Base-by-base conservation (phyloP, 2,888 invertebrate species). In the Helicoverpa assulta region DNA sequence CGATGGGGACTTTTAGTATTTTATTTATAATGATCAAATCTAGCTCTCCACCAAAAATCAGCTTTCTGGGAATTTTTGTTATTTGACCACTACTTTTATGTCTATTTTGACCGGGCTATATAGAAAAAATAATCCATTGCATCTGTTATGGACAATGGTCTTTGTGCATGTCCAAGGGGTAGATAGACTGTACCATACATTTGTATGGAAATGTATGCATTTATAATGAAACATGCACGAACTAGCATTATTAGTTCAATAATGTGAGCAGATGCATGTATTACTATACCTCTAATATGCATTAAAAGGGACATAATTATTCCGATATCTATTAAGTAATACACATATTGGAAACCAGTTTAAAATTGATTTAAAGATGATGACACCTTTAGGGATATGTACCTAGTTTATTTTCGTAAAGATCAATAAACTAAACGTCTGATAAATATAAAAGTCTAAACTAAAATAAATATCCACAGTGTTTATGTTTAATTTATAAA, bases 221-320 rank as follows among this genome's bases (percentile, higher is more conserved):
- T n/a, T 33, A 43, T 81, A 83, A 70, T 81, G 71, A 78, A 57
- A 70, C 54, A 76, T 58, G 59, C 59, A 76, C 67, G 64, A 70
- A 73, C 53, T 40, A 56, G 40, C 68, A 59, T 68, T 60, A 51
- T 18, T 58, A 19, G 14, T 29, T 62, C 56, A 58, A 71, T 58
- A 60, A 58, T 73, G 64, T 43, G 72, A 70, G 86, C 88, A 87
- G 88, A 87, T 87, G 87, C 70, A 59, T 55, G 29, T n/a, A 29
- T 56, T 26, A 26, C 2, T 26, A 26, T 26, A n/a, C n/a, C n/a
- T n/a, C n/a, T n/a, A 4, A 16, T 5, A 53, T 52, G 57, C 56
- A 62, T 52, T 16, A 16, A 65, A 62, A 67, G 65, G 68, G 70
- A 66, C 43, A 33, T 40, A 64, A 60, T 64, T 51, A 63, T 53